phyloP scores from a whole-genome alignment of 2,888 invertebrate species.

The Muscina levida region DNA sequence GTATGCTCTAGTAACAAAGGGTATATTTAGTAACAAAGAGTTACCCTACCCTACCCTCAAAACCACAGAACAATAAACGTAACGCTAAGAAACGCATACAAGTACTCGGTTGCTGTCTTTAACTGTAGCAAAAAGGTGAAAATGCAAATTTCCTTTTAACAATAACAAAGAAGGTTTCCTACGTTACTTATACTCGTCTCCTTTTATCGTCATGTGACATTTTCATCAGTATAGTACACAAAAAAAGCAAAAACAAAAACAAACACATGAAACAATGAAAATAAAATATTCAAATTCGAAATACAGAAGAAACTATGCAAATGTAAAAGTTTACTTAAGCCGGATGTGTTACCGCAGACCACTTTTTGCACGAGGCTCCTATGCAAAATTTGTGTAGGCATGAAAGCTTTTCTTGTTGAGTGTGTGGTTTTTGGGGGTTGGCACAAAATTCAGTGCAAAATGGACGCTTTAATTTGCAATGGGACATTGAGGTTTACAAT shows the following conservation, averaged over 20 bases:
- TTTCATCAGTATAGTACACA: not conserved
- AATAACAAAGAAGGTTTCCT: not conserved
- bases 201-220: slow-evolving; percentile 16
- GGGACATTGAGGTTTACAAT: no score
- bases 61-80: not conserved
- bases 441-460: no score
- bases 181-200: not conserved
- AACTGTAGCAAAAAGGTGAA: slow-evolving; percentile 15
- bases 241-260: slow-evolving; percentile 7
- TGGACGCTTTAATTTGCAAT: no score
- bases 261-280: not conserved
- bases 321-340: slow-evolving; percentile 9
- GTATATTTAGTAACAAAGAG: no score
- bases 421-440: not conserved
- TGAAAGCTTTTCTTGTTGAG: not conserved
- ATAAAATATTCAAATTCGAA: not conserved
- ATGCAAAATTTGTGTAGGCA: not conserved
- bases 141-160: slow-evolving; percentile 12
- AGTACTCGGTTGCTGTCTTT: not conserved
- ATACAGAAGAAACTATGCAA: slow-evolving; percentile 27
- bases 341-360: slow-evolving; percentile 16
- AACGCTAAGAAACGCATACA: not conserved
- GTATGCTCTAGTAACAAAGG: no score
- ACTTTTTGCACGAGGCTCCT: slow-evolving; percentile 29
- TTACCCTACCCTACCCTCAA: not conserved